Percentiles rank a stretch among this genome's conserved stretches.
phyloP scores from a whole-genome alignment of 2,113 vertebrate genomes.

The Anser cygnoides region DNA sequence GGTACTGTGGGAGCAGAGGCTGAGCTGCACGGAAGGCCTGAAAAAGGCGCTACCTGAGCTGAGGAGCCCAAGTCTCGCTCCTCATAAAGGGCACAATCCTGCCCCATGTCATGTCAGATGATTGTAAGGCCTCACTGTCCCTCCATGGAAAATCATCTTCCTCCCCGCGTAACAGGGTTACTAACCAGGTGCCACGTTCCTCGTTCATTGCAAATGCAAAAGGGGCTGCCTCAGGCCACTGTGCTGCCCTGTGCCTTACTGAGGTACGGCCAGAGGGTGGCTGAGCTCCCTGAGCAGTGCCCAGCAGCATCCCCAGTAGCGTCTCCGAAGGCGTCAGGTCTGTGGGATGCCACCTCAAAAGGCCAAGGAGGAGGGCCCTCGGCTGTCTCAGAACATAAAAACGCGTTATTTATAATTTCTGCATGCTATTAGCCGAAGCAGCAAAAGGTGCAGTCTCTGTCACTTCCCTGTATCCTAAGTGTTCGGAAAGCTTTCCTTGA shows the following conservation, averaged over 20 bases:
- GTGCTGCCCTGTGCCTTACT: background rate
- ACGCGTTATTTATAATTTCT: background rate
- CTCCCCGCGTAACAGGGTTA: background rate
- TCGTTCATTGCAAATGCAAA: background rate
- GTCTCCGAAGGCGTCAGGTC: background rate
- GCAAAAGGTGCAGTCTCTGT: conserved; percentile 32
- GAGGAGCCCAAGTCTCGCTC: background rate
- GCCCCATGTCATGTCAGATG: background rate
- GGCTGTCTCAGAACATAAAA: background rate
- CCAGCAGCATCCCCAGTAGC: too few relatives aligned
- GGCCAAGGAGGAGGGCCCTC: background rate
- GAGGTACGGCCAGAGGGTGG: rapidly evolving
- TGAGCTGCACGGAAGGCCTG: background rate
- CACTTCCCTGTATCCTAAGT: conserved; percentile 1
- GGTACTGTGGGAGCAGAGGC: background rate
- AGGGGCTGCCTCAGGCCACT: rapidly evolving
- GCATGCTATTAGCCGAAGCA: background rate
- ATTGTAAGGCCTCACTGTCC: background rate
- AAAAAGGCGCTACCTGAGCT: background rate
- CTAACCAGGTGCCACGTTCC: background rate
- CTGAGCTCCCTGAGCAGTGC: background rate
- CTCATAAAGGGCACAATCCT: background rate
- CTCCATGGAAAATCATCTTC: background rate
- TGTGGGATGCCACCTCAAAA: background rate
- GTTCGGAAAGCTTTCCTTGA: conserved; percentile 54